A percentile compares a stretch with the other conserved stretches of the same genome.
Conservation (phyloP, 2,113 vertebrate species). For the Serilophus lunatus region DNA sequence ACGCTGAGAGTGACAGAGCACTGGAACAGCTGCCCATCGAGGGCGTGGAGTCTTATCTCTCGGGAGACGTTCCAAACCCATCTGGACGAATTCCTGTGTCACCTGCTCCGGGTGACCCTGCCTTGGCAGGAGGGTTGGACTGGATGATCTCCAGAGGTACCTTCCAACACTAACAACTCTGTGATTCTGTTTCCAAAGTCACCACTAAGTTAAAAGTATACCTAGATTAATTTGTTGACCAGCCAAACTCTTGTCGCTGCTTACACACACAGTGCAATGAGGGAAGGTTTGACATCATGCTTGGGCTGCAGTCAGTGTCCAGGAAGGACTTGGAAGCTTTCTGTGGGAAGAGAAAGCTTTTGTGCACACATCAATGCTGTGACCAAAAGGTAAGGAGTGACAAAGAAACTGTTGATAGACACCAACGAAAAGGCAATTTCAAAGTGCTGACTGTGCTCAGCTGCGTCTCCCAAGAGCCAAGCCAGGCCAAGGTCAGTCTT, state of each 20-base stretch:
- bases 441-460: not conserved
- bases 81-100: not conserved
- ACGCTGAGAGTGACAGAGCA: not conserved
- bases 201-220: not conserved
- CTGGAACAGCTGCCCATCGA: not conserved
- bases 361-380: not conserved
- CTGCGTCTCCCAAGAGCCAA: not conserved
- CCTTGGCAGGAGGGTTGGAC: not conserved
- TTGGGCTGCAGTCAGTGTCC: not conserved
- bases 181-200: not conserved
- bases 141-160: not conserved
- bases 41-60: not conserved
- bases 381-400: not conserved
- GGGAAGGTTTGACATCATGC: not conserved
- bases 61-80: not conserved
- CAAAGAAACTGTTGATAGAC: not conserved
- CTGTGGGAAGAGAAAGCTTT: not conserved
- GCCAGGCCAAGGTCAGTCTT: not conserved
- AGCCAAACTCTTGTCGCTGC: not conserved
- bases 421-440: not conserved
- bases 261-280: fast-evolving
- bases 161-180: not conserved
- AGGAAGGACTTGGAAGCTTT: not conserved
- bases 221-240: not conserved
- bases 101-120: not conserved